phyloP scores from a whole-genome alignment of 2,888 invertebrate species.

The Argynnis bischoffii region DNA sequence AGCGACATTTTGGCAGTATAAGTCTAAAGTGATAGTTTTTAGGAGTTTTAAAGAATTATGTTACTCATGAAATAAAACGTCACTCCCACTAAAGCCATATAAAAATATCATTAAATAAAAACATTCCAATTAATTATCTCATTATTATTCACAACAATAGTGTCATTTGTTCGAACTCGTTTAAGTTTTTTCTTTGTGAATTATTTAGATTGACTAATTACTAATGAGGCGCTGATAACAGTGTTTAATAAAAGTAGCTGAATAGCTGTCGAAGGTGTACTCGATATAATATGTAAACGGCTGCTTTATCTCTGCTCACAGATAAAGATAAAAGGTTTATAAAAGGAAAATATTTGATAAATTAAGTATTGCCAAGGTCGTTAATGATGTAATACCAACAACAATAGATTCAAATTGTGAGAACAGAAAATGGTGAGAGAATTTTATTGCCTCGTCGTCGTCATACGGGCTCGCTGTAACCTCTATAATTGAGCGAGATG shows the following conservation, averaged over 20 bases:
- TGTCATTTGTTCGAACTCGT: constrained; percentile 14
- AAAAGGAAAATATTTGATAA: constrained; percentile 60
- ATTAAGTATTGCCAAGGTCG: constrained; percentile 65
- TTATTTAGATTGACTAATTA: constrained; percentile 20
- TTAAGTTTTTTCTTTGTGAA: constrained; percentile 9
- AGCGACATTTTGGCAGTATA: constrained; percentile 15
- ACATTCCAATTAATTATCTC: constrained; percentile 11
- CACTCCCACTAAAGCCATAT: neutral
- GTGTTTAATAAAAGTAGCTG: constrained; percentile 6
- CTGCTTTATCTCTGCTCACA: constrained; percentile 22
- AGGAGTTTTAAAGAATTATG: neutral
- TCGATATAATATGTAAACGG: neutral
- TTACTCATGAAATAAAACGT: neutral
- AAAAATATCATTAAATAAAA: neutral
- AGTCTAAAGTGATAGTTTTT: neutral
- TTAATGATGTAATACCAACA: constrained; percentile 66
- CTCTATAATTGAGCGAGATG: constrained; percentile 56
- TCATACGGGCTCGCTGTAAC: constrained; percentile 49
- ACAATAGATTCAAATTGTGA: constrained; percentile 57
- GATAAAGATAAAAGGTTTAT: constrained; percentile 42
- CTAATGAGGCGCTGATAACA: constrained; percentile 22
- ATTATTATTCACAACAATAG: constrained; percentile 18
- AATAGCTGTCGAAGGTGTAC: neutral
- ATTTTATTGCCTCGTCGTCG: constrained; percentile 50
- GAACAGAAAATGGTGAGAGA: constrained; percentile 51